Percentiles rank a stretch among this genome's conserved stretches.
Conservation (phyloP, 1,140 invertebrate species). For the Elymnias hypermnestra region DNA sequence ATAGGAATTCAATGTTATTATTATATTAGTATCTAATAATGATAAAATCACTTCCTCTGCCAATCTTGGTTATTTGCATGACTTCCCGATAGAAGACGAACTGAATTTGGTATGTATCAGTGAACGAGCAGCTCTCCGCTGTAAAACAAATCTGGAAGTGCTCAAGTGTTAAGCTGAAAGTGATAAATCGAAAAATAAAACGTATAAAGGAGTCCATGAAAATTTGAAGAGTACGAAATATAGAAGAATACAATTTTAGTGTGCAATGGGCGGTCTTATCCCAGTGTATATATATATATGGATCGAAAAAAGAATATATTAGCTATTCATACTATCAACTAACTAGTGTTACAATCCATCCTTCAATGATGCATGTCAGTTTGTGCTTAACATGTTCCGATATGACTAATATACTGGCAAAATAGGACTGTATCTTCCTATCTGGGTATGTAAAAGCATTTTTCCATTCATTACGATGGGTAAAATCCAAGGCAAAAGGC, state of each 20-base stretch:
- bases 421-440: too few relatives aligned
- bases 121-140: conserved; percentile 8
- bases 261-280: not conserved
- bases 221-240: not conserved
- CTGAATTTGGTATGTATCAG: conserved; percentile 15
- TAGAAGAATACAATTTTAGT: not conserved
- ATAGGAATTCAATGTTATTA: too few relatives aligned
- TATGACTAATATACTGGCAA: conserved; percentile 33
- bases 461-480: too few relatives aligned
- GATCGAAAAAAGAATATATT: too few relatives aligned
- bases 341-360: not conserved
- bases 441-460: too few relatives aligned
- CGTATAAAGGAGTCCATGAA: not conserved
- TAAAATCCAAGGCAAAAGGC: too few relatives aligned
- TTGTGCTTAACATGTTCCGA: conserved; percentile 22
- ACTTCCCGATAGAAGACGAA: conserved; percentile 7
- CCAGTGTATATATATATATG: not conserved
- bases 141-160: conserved; percentile 16
- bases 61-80: conserved; percentile 11
- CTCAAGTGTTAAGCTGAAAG: conserved; percentile 3
- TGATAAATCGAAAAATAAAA: not conserved
- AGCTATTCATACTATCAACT: too few relatives aligned
- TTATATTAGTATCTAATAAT: too few relatives aligned
- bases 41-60: not conserved
- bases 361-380: conserved; percentile 29